phyloP scores from a whole-genome alignment of 2,888 invertebrate species.

The Hololepta plana region DNA sequence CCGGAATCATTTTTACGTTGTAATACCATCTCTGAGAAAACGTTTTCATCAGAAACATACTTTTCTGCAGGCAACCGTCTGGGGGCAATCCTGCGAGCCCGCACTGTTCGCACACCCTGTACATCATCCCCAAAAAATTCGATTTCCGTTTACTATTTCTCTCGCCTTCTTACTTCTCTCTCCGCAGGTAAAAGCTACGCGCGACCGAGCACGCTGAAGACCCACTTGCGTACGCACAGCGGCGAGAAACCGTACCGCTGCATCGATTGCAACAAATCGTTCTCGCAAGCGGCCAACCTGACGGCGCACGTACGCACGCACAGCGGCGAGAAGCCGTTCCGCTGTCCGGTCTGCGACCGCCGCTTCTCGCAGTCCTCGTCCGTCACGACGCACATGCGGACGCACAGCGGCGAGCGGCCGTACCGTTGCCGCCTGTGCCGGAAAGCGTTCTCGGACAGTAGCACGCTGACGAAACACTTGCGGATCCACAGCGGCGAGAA shows the following conservation, averaged over 20 bases:
- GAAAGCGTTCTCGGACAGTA: constrained; percentile 92
- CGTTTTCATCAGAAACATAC: too few species aligned
- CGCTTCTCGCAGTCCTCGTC: constrained; percentile 91
- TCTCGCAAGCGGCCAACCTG: constrained; percentile 95
- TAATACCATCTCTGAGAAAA: too few species aligned
- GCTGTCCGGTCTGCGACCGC: constrained; percentile 92
- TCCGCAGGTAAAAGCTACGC: constrained; percentile 86
- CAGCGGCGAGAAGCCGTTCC: constrained; percentile 95
- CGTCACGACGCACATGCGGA: constrained; percentile 98
- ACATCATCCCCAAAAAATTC: too few species aligned
- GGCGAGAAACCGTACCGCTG: constrained; percentile 89
- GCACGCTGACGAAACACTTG: constrained; percentile 98
- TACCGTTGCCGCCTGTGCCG: constrained; percentile 88
- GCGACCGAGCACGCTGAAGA: constrained; percentile 89
- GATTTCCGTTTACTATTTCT: constrained; percentile 1
- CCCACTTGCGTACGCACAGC: constrained; percentile 89
- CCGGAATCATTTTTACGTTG: too few species aligned
- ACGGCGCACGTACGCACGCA: constrained; percentile 95
- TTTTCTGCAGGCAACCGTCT: too few species aligned
- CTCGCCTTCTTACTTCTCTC: constrained; percentile 10
- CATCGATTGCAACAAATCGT: constrained; percentile 88
- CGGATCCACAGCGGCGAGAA: constrained; percentile 93
- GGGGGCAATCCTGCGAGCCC: too few species aligned
- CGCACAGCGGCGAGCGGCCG: constrained; percentile 99
- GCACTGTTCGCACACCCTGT: too few species aligned